Evolutionary conservation across 2,797 vertebrate species (phyloP).

Genomic region (Halcyon chelicuti): DNA sequence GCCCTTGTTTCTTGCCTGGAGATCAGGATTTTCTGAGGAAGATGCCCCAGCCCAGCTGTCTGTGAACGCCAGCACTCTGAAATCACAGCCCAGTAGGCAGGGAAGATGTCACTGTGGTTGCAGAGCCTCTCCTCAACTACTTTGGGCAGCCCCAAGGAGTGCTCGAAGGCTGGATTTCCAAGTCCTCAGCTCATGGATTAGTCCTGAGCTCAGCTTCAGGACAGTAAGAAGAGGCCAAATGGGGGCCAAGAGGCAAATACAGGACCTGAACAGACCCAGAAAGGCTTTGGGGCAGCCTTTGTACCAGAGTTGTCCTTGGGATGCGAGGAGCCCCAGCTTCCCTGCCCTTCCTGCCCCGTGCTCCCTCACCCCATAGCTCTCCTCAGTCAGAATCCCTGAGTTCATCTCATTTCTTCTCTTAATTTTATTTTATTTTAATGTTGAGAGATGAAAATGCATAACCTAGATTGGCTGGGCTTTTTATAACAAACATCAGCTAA

Average conservation of each 20-base stretch:
- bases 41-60: background rate
- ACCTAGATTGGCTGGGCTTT: background rate
- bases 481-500: background rate
- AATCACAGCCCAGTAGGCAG: accelerated
- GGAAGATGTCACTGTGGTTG: accelerated
- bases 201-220: background rate
- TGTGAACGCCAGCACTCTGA: background rate
- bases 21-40: background rate
- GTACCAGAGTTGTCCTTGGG: accelerated
- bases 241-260: background rate
- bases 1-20: background rate
- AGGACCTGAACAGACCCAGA: accelerated
- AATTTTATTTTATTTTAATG: background rate
- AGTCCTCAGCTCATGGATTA: background rate
- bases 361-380: background rate
- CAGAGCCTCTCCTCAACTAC: background rate
- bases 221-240: background rate
- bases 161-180: background rate
- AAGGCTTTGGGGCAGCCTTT: background rate
- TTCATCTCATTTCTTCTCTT: accelerated
- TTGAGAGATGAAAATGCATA: background rate
- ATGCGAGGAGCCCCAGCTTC: accelerated
- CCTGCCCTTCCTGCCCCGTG: accelerated
- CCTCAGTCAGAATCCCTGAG: background rate
- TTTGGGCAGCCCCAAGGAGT: background rate